Percentiles rank a stretch among this genome's conserved stretches.
Conservation (phyloP, 2,797 vertebrate species). For the Sylvilagus floridanus region DNA sequence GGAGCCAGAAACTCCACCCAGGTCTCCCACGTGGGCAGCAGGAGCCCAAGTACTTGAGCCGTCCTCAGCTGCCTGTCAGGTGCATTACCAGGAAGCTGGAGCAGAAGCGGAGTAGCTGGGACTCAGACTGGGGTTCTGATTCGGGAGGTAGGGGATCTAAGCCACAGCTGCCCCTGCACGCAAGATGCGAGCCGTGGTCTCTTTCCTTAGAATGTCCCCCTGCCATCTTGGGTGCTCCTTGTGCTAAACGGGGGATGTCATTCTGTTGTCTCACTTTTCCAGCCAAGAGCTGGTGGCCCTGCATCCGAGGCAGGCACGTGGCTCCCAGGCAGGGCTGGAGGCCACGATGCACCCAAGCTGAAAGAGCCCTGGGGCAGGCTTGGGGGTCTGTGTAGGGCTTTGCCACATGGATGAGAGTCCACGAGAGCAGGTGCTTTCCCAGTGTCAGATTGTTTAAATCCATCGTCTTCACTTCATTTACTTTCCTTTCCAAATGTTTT, state of each 20-base stretch:
- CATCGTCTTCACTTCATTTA: neutral
- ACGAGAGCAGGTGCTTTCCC: neutral
- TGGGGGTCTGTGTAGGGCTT: fast-evolving
- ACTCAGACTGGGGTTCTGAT: no score
- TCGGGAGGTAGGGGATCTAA: no score
- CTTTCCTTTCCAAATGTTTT: conserved; percentile 6
- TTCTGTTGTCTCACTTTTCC: neutral
- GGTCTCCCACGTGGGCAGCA: no score
- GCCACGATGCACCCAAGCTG: neutral
- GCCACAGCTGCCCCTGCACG: neutral
- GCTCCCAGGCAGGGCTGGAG: neutral
- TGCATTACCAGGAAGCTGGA: no score
- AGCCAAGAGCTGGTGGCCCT: neutral
- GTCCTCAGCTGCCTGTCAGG: no score
- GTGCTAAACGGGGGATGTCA: neutral
- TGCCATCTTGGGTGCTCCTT: neutral
- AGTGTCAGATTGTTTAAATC: neutral
- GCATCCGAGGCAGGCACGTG: neutral
- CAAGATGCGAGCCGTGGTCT: neutral
- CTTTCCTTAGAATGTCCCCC: neutral
- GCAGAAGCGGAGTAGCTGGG: no score
- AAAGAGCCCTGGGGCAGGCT: neutral
- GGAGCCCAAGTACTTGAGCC: no score
- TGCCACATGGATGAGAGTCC: fast-evolving
- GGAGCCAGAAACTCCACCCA: no score